phyloP scores from a whole-genome alignment of 2,113 vertebrate species.

The Rhinogobius similis region DNA sequence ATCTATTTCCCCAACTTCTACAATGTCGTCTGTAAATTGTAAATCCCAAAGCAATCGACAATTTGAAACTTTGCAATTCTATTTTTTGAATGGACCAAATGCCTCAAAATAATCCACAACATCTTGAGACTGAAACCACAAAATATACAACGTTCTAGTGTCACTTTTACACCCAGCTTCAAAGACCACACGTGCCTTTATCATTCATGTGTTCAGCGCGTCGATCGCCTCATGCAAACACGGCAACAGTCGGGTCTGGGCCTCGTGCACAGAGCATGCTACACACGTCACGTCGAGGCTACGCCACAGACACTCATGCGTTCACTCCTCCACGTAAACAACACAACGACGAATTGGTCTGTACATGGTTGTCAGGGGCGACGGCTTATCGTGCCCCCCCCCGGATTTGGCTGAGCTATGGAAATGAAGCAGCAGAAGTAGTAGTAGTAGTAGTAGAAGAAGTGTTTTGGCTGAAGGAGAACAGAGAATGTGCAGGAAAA shows the following conservation, averaged over 20 bases:
- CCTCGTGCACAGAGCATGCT: slow-evolving; percentile 69
- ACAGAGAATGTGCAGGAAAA: neutral
- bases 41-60: too few relatives aligned
- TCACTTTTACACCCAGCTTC: neutral
- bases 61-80: too few relatives aligned
- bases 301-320: slow-evolving; percentile 45
- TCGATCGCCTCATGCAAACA: slow-evolving; percentile 71
- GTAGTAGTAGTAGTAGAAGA: slow-evolving; percentile 31
- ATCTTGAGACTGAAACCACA: too few relatives aligned
- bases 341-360: slow-evolving; percentile 33
- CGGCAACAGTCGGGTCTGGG: slow-evolving; percentile 50
- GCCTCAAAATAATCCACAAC: too few relatives aligned
- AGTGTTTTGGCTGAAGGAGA: neutral
- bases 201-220: slow-evolving; percentile 49
- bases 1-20: too few relatives aligned
- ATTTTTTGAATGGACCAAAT: too few relatives aligned
- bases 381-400: neutral
- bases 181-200: slow-evolving; percentile 34
- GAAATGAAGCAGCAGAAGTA: slow-evolving; percentile 34
- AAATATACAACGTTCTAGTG: too few relatives aligned
- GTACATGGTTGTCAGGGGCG: slow-evolving; percentile 50
- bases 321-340: slow-evolving; percentile 18
- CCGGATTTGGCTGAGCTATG: slow-evolving; percentile 55
- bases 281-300: slow-evolving; percentile 66
- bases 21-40: too few relatives aligned